Conservation (phyloP, 1,140 invertebrate genomes). For the Rhizoglyphus robini region DNA sequence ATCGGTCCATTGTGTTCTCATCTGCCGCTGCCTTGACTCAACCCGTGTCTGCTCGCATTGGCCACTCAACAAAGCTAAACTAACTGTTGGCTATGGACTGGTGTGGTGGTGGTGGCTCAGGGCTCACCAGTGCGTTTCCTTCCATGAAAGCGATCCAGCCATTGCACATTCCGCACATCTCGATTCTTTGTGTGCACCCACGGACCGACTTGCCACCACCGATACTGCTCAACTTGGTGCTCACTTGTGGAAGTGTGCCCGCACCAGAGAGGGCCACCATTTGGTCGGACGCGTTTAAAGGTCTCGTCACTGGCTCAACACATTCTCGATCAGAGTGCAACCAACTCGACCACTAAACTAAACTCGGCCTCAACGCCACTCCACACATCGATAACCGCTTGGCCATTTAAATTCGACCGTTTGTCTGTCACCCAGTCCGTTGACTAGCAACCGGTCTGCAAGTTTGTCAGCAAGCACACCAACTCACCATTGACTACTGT, state of each 20-base stretch:
- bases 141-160: constrained; percentile 3
- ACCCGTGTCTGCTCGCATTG: constrained; percentile 5
- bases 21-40: not conserved
- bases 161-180: constrained; percentile 11
- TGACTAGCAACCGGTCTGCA: too few relatives aligned
- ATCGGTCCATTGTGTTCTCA: constrained; percentile 1
- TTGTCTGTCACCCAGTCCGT: too few relatives aligned
- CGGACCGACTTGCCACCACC: too few relatives aligned
- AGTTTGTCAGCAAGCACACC: too few relatives aligned
- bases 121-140: not conserved
- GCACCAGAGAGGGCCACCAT: not conserved
- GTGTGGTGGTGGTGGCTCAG: too few relatives aligned
- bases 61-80: too few relatives aligned
- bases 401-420: too few relatives aligned
- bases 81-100: not conserved
- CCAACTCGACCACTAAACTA: not conserved
- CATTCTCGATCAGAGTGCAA: not conserved
- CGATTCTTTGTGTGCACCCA: too few relatives aligned
- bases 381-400: too few relatives aligned
- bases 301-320: not conserved
- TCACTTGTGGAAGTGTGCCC: not conserved
- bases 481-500: too few relatives aligned
- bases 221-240: not conserved
- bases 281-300: constrained; percentile 4
- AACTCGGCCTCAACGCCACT: too few relatives aligned